Evolutionary conservation across 2,888 invertebrate species (phyloP).

Genomic region (Drosophila hamatofila): DNA sequence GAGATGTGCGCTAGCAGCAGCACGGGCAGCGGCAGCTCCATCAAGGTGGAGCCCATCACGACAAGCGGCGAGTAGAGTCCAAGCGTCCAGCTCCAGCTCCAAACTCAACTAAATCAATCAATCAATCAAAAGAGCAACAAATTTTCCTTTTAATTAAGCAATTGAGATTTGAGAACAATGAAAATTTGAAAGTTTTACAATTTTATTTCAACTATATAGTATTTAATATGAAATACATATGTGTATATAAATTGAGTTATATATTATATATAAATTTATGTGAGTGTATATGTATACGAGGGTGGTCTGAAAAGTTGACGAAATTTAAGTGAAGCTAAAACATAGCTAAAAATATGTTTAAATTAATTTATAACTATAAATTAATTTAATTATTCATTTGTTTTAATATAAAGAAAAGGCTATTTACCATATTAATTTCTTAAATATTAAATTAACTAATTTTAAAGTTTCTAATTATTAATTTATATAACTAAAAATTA

Average conservation of each 20-base stretch:
- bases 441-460: too few relatives aligned
- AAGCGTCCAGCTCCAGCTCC: neutral
- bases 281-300: neutral
- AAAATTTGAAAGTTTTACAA: slow-evolving; percentile 1
- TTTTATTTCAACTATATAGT: slow-evolving; percentile 31
- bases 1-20: slow-evolving; percentile 83
- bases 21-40: slow-evolving; percentile 87
- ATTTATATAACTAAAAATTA: too few relatives aligned
- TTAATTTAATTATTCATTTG: neutral
- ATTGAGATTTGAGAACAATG: slow-evolving; percentile 30
- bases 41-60: slow-evolving; percentile 90
- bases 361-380: neutral
- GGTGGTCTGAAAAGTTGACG: neutral
- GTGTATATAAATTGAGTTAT: slow-evolving; percentile 15
- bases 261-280: neutral
- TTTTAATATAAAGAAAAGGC: too few relatives aligned
- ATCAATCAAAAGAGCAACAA: slow-evolving; percentile 22
- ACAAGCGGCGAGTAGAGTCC: slow-evolving; percentile 77
- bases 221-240: slow-evolving; percentile 20
- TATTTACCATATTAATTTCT: too few relatives aligned
- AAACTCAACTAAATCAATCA: slow-evolving; percentile 38
- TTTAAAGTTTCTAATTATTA: too few relatives aligned
- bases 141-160: slow-evolving; percentile 30
- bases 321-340: neutral
- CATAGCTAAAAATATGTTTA: too few relatives aligned